phyloP scores from a whole-genome alignment of 2,797 vertebrate genomes.

The Bradypus variegatus region DNA sequence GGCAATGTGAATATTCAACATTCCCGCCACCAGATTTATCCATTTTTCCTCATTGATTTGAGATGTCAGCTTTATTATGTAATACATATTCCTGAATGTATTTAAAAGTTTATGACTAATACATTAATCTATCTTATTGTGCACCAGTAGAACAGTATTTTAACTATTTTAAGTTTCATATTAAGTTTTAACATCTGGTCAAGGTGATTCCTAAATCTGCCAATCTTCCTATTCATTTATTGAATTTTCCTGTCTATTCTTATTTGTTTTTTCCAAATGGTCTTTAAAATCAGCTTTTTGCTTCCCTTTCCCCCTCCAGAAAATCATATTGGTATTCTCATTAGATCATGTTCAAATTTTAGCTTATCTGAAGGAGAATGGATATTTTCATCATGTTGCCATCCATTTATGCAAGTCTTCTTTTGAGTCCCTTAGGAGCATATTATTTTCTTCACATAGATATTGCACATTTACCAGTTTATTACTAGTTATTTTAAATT shows the following conservation, averaged over 20 bases:
- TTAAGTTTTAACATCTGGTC: not conserved
- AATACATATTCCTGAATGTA: constrained; percentile 2
- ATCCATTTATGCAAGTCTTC: not conserved
- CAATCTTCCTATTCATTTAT: not conserved
- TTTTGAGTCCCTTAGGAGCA: not conserved
- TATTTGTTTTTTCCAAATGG: constrained; percentile 2
- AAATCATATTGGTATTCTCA: constrained; percentile 8
- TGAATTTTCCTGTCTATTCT: not conserved
- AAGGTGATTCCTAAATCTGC: constrained; percentile 3
- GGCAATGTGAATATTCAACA: not conserved
- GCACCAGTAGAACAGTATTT: not conserved
- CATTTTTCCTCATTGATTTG: not conserved
- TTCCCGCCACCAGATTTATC: not conserved
- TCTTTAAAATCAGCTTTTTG: constrained; percentile 30
- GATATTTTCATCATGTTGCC: not conserved
- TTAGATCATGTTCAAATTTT: not conserved
- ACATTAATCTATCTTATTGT: not conserved
- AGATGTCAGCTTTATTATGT: not conserved
- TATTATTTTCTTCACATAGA: not conserved
- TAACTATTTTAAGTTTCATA: not conserved
- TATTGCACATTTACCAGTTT: constrained; percentile 9
- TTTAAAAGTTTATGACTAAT: not conserved
- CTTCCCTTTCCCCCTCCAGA: not conserved
- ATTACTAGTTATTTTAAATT: not conserved
- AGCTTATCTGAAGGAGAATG: not conserved